Conservation (phyloP, 2,113 vertebrate species). For the Numida meleagris region DNA sequence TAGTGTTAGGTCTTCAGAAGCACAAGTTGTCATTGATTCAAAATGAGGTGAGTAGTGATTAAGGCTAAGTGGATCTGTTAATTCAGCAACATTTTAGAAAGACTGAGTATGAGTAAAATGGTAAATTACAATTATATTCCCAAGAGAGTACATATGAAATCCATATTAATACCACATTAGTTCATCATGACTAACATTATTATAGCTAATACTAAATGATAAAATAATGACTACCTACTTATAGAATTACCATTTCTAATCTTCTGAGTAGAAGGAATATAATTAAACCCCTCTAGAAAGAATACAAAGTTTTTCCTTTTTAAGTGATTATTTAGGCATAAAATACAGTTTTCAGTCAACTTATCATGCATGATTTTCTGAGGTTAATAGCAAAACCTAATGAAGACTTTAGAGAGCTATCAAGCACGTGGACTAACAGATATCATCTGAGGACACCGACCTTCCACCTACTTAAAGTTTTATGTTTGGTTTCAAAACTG, state of each 20-base stretch:
- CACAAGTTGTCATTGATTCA: constrained; percentile 15
- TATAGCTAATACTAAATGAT: constrained; percentile 76
- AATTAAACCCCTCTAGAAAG: constrained; percentile 18
- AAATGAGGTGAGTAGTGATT: constrained; percentile 70
- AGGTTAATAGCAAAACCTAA: not conserved
- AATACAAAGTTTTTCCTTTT: constrained; percentile 21
- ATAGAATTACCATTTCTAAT: constrained; percentile 64
- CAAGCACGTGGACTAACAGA: not conserved
- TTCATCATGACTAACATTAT: constrained; percentile 76
- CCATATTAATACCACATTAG: constrained; percentile 70
- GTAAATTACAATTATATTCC: constrained; percentile 74
- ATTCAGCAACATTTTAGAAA: constrained; percentile 75
- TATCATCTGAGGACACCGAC: not conserved
- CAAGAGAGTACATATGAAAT: constrained; percentile 71
- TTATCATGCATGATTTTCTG: not conserved
- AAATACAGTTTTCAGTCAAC: not conserved
- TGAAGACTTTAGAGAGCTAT: not conserved
- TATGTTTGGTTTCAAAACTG: not conserved
- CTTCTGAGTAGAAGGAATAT: constrained; percentile 32
- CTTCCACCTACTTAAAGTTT: not conserved
- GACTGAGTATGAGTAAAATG: constrained; percentile 77
- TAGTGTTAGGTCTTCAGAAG: not conserved
- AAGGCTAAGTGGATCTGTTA: constrained; percentile 72
- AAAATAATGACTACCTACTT: constrained; percentile 74
- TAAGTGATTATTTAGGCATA: constrained; percentile 10